A percentile compares a stretch with the other conserved stretches of the same genome.
Conservation (phyloP, 2,797 vertebrate genomes). For the Zalophus californianus region DNA sequence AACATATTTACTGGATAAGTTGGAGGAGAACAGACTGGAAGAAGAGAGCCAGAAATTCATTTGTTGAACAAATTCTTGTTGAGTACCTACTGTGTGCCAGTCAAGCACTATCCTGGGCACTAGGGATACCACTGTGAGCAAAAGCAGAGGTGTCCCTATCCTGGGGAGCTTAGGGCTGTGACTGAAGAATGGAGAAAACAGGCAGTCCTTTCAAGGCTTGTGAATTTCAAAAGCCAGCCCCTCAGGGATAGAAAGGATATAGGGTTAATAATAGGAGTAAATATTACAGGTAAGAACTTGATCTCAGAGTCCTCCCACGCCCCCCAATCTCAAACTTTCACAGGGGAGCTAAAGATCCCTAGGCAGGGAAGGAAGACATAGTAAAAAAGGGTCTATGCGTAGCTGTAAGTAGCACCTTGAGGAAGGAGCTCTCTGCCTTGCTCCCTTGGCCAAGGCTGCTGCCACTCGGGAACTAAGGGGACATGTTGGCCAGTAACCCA, state of each 20-base stretch:
- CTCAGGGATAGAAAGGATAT: conserved; percentile 3
- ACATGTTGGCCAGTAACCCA: background rate
- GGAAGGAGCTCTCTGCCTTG: background rate
- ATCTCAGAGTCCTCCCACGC: background rate
- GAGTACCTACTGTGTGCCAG: background rate
- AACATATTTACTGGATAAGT: background rate
- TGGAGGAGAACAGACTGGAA: background rate
- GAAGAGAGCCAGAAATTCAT: background rate
- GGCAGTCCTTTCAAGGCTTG: background rate
- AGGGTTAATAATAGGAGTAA: background rate
- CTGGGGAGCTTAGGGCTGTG: background rate
- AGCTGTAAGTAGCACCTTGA: background rate
- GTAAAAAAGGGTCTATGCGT: too few relatives aligned
- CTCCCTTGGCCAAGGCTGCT: background rate
- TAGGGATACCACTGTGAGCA: background rate
- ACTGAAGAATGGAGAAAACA: background rate
- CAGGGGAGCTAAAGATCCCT: background rate
- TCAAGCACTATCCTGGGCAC: background rate
- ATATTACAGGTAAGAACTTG: background rate
- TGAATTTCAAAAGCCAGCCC: background rate
- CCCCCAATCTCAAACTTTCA: background rate
- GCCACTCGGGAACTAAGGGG: background rate
- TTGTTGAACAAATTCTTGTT: background rate
- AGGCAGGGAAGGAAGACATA: background rate
- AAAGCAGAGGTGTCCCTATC: background rate